Base-by-base conservation (phyloP, 2,113 vertebrate species). In the Herpailurus yagouaroundi region DNA sequence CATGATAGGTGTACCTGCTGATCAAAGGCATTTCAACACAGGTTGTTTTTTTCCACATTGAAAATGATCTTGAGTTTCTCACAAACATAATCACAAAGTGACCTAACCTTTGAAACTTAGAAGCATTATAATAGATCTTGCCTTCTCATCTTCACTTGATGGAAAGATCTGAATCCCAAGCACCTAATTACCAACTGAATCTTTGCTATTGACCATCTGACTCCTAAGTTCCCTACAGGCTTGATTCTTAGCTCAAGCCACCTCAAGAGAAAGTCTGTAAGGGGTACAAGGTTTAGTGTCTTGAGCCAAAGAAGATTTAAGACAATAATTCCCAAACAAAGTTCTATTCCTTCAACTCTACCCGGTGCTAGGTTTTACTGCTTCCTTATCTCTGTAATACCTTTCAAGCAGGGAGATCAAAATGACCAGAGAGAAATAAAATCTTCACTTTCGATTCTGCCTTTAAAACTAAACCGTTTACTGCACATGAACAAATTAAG, bases 401-500 rank as follows among this genome's bases (percentile, higher is more conserved):
- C 81, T 97, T 98, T 88, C 82, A 94, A 80, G n/a, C 7, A 82
- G 68, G 81, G 68, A 97, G 96, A 89, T 91, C 71, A 89, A 95
- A 96, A 89, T 86, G 27, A 97, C 69, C 73, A 91, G 41, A 90
- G 57, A 95, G 89, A 97, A 94, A 97, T 68, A 52, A 97, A 93
- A 97, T 87, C 31, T 69, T 96, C 68, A 94, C 89, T 94, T 95
- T 66, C 89, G 48, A 79, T 73, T 90, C 66, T 86, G 3, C 86
- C 29, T 86, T 89, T 80, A 80, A 97, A 94, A 82, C 33, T 57
- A 41, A 97, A 76, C 68, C 97, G 60, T 94, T 94, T 93, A 83
- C 52, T 96, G 88, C 82, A 93, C 71, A 89, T 79, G 84, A 87
- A 96, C 83, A 97, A 95, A 97, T 96, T 91, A 97, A 97, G 29